Evolutionary conservation across 2,797 vertebrate species (phyloP), one percentile per base, ranked within the genome.

Genomic region (Oryzias sinensis): DNA sequence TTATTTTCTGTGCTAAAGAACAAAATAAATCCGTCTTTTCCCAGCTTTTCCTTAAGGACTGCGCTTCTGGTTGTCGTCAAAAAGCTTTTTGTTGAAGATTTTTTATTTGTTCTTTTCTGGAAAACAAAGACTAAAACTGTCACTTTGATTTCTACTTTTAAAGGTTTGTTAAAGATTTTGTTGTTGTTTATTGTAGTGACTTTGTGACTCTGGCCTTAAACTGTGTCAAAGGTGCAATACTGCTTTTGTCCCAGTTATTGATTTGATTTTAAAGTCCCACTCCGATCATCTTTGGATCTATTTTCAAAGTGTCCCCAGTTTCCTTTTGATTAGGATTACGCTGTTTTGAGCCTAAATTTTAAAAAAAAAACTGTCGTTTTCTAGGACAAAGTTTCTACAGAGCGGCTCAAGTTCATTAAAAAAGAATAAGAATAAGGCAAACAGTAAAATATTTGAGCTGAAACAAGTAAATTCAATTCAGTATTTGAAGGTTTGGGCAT

Each of bases 121-220:
- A 37, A 37, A 37, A 37, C 50, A 59, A 76, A 81, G 60, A 54
- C 57, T 8, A 44, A n/a, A 72, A 16, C 9, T 0, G 0, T 65
- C 14, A 37, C 50, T 59, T 52, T 33, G 40, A 22, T 59, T 74
- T 65, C 56, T 56, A 14, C 15, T 59, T 14, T 46, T 20, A 24
- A 27, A 64, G 72, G 61, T 62, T 16, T 15, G 2, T 47, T 7
- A 45, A 45, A 45, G 47, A 54, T 82, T 3, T 50, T 52, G 25
- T n/a, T 9, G 14, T 7, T 20, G 37, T 25, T 70, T 58, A 11
- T 60, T 42, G 53, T 74, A 67, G 65, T 37, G 67, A 73, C 64
- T 8, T 68, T 47, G 68, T 70, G 83, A 73, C 80, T 80, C 75
- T 72, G 83, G 86, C 87, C 85, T 90, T 88, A 90, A 90, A 86